Evolutionary conservation across 2,113 vertebrate genomes (phyloP), one percentile per base, ranked within the genome.

Genomic region (Puffinus mauretanicus): DNA sequence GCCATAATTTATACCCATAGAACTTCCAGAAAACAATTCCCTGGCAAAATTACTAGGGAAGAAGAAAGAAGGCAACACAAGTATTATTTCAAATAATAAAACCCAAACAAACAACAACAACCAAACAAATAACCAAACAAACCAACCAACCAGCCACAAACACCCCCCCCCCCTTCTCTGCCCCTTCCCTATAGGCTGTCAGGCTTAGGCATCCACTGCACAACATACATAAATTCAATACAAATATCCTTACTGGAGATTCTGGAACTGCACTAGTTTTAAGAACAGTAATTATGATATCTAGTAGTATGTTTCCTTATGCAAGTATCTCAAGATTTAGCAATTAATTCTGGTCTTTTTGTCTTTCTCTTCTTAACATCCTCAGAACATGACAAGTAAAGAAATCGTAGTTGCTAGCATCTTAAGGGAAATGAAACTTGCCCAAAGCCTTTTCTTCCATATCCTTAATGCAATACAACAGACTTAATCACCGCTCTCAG

Each of bases 401-500:
- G 58, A 64, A 93, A 85, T 10, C 3, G 2, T 58, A 51, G 42
- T 71, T 61, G 24, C 52, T 90, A 10, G 0, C 24, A 13, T 55
- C 69, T 76, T 47, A 72, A 61, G 25, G 76, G 51, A 82, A 91
- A 90, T 24, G 7, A 92, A 94, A 90, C 22, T 69, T 73, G 86
- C 77, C 75, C 46, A 40, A 80, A 94, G 94, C 30, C 13, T 82
- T 93, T 94, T 79, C 26, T 65, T 67, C 46, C 5, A 0, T 3
- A 5, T 69, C 72, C 72, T 65, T 93, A 92, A 93, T 75, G 52
- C 80, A 89, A 91, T 54, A 60, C 55, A 96, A 91, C 89, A 94
- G 55, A 46, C 3, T 60, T 79, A 72, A 82, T 73, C 65, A 30
- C 15, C 0, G 11, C 51, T 92, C 55, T 52, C 49, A 5, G 71